Conservation (phyloP, 2,113 vertebrate genomes). For the Cyrtonyx montezumae region DNA sequence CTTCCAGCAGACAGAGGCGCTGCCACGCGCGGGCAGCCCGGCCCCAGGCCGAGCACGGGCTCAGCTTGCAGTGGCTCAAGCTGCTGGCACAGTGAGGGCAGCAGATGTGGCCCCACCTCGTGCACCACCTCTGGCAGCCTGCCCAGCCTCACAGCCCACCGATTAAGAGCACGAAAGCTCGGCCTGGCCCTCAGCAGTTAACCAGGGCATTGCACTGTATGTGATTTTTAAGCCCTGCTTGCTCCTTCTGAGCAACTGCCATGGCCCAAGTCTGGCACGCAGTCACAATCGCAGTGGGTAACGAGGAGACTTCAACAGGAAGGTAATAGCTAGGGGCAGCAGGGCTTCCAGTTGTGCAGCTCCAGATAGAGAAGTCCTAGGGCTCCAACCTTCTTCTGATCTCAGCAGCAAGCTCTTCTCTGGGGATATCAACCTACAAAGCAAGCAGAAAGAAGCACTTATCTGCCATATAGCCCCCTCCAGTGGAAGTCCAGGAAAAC, state of each 20-base stretch:
- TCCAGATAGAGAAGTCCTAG: neutral
- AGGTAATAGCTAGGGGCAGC: neutral
- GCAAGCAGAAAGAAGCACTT: neutral
- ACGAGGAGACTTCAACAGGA: rapidly evolving
- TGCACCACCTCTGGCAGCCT: no score
- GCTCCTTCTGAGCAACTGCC: neutral
- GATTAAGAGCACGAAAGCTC: neutral
- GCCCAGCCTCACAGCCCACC: no score
- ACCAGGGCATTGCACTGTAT: neutral
- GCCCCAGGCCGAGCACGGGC: no score
- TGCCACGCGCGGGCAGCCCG: no score
- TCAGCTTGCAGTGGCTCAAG: no score
- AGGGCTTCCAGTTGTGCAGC: neutral
- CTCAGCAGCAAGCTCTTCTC: constrained; percentile 80
- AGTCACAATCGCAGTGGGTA: neutral
- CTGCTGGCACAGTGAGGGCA: no score
- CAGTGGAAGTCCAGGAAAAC: neutral
- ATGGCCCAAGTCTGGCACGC: neutral
- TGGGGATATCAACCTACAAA: constrained; percentile 81
- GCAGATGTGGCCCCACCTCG: no score
- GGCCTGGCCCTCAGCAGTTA: neutral
- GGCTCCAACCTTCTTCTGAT: constrained; percentile 72
- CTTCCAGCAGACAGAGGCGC: no score
- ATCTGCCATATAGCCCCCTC: neutral
- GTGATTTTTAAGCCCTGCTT: rapidly evolving